Percentiles rank a stretch among this genome's conserved stretches.
Evolutionary conservation across 1,140 invertebrate genomes (phyloP).

Genomic region (Nebria ingens): DNA sequence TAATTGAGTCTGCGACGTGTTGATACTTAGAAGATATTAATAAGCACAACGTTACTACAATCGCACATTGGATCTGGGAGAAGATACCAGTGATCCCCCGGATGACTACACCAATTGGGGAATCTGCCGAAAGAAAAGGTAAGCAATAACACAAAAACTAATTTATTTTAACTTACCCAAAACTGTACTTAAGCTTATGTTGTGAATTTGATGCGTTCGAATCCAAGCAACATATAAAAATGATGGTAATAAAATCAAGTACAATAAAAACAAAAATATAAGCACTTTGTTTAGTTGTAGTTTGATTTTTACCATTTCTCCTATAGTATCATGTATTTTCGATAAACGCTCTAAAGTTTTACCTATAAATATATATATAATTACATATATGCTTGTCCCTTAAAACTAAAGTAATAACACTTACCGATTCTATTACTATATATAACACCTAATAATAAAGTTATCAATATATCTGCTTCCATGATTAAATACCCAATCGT

Average conservation of each 20-base stretch:
- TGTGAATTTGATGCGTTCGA: neutral
- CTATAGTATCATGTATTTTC: conserved; percentile 1
- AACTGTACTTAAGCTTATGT: too few relatives aligned
- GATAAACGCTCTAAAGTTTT: neutral
- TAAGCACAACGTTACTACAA: neutral
- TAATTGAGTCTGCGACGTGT: neutral
- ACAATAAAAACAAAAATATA: neutral
- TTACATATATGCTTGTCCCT: too few relatives aligned
- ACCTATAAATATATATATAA: too few relatives aligned
- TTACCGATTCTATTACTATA: neutral
- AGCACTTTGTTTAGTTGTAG: neutral
- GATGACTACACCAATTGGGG: neutral
- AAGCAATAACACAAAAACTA: too few relatives aligned
- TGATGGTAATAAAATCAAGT: neutral
- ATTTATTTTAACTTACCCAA: too few relatives aligned
- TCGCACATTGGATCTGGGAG: neutral
- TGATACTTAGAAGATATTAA: neutral
- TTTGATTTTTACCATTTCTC: neutral
- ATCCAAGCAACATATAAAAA: neutral
- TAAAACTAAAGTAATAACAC: too few relatives aligned
- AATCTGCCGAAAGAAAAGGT: neutral
- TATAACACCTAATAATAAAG: neutral
- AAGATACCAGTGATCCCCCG: neutral
- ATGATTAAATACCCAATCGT: neutral
- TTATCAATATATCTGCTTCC: neutral